Conservation (phyloP, 2,113 vertebrate genomes). For the Solenodon paradoxus region DNA sequence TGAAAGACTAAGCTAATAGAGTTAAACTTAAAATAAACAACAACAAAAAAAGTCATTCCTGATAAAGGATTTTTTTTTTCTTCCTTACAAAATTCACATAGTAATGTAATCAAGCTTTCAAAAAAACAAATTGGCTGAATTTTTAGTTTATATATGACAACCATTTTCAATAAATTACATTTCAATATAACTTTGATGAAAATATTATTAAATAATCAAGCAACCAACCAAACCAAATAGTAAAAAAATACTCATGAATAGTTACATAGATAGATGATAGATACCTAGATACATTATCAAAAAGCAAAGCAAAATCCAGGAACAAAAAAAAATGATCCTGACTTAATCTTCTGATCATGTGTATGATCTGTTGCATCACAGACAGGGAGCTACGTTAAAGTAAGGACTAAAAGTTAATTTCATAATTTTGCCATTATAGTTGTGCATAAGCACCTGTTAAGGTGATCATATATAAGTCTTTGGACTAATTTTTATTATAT, state of each 20-base stretch:
- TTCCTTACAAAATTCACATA: not conserved
- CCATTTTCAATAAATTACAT: not conserved
- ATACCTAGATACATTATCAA: not conserved
- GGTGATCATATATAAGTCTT: not conserved
- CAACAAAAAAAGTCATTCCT: too few relatives aligned
- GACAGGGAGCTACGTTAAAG: not conserved
- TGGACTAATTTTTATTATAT: not conserved
- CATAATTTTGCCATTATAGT: not conserved
- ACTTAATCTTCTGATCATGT: not conserved
- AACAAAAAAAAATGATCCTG: too few relatives aligned
- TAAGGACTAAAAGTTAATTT: not conserved
- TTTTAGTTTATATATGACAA: not conserved
- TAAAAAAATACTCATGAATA: not conserved
- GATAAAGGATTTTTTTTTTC: not conserved
- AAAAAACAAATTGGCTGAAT: not conserved
- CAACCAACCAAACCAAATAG: not conserved
- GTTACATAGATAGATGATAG: not conserved
- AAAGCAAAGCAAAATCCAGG: not conserved
- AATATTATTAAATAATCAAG: not conserved
- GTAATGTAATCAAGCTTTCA: not conserved
- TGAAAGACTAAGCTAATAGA: not conserved
- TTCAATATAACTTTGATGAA: not conserved
- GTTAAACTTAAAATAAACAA: too few relatives aligned
- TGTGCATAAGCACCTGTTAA: not conserved
- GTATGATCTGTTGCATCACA: not conserved